phyloP scores from a whole-genome alignment of 2,888 invertebrate genomes.

The Apotomis turbidana region DNA sequence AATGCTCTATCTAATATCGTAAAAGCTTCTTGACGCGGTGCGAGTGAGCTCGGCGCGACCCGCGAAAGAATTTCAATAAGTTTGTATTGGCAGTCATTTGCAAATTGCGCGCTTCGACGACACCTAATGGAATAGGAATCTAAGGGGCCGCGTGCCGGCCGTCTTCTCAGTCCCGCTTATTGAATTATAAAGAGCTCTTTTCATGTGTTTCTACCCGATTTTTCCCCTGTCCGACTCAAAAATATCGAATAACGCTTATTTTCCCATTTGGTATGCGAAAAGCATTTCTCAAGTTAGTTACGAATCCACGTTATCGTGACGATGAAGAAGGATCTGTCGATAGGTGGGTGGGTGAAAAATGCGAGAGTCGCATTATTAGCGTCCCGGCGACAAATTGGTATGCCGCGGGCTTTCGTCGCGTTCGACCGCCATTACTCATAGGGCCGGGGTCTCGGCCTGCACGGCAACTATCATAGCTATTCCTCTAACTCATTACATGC shows the following conservation, averaged over 20 bases:
- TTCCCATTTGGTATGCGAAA: slow-evolving; percentile 29
- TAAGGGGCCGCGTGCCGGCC: slow-evolving; percentile 61
- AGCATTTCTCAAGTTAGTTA: slow-evolving; percentile 35
- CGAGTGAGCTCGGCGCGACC: slow-evolving; percentile 60
- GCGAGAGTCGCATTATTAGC: slow-evolving; percentile 74
- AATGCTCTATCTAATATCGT: slow-evolving; percentile 58
- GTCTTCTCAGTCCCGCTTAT: slow-evolving; percentile 63
- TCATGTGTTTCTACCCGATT: slow-evolving; percentile 48
- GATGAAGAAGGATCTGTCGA: slow-evolving; percentile 67
- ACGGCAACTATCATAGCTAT: slow-evolving; percentile 11
- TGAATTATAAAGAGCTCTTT: slow-evolving; percentile 68
- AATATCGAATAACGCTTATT: slow-evolving; percentile 22
- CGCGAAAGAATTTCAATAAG: slow-evolving; percentile 82
- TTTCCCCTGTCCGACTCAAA: slow-evolving; percentile 42
- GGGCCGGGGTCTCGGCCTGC: slow-evolving; percentile 53
- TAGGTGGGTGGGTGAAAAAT: slow-evolving; percentile 71
- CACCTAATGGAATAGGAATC: slow-evolving; percentile 81
- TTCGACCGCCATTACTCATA: slow-evolving; percentile 77
- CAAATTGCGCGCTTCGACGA: slow-evolving; percentile 79
- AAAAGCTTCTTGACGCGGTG: slow-evolving; percentile 54
- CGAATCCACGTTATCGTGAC: slow-evolving; percentile 47
- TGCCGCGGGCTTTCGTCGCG: slow-evolving; percentile 69
- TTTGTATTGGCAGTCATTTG: slow-evolving; percentile 78
- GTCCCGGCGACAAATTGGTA: slow-evolving; percentile 76
- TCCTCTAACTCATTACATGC: slow-evolving; percentile 5